Evolutionary conservation across 2,113 vertebrate genomes (phyloP), one percentile per base, ranked within the genome.

Genomic region (Rhadina sibilatrix): DNA sequence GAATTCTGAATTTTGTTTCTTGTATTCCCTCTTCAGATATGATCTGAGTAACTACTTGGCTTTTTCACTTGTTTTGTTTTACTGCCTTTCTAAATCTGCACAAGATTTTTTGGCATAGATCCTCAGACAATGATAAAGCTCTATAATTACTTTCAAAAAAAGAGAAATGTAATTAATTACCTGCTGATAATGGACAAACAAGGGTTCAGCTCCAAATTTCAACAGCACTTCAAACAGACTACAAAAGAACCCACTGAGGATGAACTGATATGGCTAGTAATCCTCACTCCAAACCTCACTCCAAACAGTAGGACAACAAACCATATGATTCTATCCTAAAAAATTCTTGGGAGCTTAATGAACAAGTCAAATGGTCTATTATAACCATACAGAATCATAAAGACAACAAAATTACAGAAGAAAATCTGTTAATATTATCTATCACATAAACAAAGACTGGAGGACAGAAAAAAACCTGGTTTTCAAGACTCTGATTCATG

Each of bases 361-460:
- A 64, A 5, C 18, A 37, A 49, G 25, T 38, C 18, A 66, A 50
- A n/a, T 9, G 53, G 11, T 22, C 6, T 46, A 50, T 17, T 59
- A 30, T 12, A 90, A 68, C 4, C 23, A 76, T 7, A 54, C 0
- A 68, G 23, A 25, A 72, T 60, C 11, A 84, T 4, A 59, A 74
- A 70, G 7, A 31, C 31, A 5, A 72, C 22, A 59, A 80, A 75
- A 49, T 5, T 21, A 42, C 7, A 25, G 17, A 79, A 33, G 6
- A 90, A 82, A 40, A 27, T 6, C 15, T 75, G 19, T 63, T 82
- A 74, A 28, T 12, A n/a, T 27, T 52, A 72, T 21, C 35, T 70
- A 18, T 14, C 27, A 81, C 5, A 40, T 0, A 46, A 11, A 56
- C 28, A 68, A 74, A 35, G 0, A 52, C 20, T n/a, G 2, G 5